These are phyloP conservation scores for Scolopax mira DNA, from an alignment of 2,113 vertebrate species.

Conservation along the genomic window DNA sequence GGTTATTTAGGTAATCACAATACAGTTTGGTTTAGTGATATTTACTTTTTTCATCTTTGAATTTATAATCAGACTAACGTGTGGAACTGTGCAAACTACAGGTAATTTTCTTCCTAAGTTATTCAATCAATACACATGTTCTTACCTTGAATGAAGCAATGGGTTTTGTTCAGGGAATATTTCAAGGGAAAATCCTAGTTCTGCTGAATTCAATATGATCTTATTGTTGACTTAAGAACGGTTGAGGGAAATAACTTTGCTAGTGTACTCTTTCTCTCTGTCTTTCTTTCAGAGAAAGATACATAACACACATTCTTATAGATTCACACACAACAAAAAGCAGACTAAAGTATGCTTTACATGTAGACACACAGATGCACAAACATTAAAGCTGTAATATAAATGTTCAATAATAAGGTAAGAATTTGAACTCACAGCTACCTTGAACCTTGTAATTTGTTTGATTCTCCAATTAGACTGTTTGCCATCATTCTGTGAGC, in stretches of 20 bases:
- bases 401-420: not conserved
- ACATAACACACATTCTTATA: not conserved
- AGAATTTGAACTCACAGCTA: not conserved
- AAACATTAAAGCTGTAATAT: not conserved
- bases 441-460: not conserved
- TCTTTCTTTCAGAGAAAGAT: not conserved
- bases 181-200: not conserved
- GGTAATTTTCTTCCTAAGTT: not conserved
- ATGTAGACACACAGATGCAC: not conserved
- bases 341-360: not conserved
- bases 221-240: not conserved
- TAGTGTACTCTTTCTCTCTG: not conserved
- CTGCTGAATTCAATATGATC: not conserved
- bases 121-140: not conserved
- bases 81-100: not conserved
- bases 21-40: not conserved
- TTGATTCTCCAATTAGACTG: not conserved
- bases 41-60: not conserved
- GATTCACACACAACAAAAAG: not conserved
- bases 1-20: not conserved
- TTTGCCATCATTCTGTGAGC: not conserved
- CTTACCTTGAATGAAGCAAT: not conserved
- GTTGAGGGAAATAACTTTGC: not conserved
- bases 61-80: not conserved
- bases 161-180: not conserved